These are phyloP conservation scores for Euwallacea similis DNA, from an alignment of 1,140 invertebrate species.

Conservation along the genomic window DNA sequence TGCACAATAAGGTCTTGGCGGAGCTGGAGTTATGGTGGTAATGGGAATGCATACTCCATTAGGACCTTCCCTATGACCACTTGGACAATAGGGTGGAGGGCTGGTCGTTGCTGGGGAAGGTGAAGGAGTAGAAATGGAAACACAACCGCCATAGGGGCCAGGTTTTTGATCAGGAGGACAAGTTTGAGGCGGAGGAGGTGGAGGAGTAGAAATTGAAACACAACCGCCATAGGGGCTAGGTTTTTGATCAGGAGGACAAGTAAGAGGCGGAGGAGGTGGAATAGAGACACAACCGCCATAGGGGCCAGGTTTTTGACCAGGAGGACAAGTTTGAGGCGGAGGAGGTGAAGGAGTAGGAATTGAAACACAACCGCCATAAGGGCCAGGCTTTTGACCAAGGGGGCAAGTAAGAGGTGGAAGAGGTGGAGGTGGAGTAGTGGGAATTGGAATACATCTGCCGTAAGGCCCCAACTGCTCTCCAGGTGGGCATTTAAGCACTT, in stretches of 20 bases:
- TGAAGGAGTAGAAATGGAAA: not conserved
- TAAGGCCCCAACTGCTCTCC: conserved; percentile 14
- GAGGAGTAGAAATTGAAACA: conserved; percentile 5
- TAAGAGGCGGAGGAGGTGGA: conserved; percentile 12
- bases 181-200: conserved; percentile 14
- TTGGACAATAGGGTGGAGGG: conserved; percentile 31
- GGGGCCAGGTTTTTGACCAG: conserved; percentile 18
- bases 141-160: conserved; percentile 35
- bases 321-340: not conserved
- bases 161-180: conserved; percentile 25
- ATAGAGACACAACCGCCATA: conserved; percentile 18
- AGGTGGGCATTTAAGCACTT: conserved; percentile 12
- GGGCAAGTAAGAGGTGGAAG: conserved; percentile 1
- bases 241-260: conserved; percentile 23
- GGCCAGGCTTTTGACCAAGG: conserved; percentile 9
- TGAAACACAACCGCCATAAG: conserved; percentile 19
- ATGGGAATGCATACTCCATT: conserved; percentile 38
- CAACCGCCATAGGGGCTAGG: conserved; percentile 35
- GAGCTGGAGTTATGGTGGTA: conserved; percentile 14
- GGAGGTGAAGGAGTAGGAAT: not conserved
- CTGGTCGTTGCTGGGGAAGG: not conserved
- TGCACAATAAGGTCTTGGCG: conserved; percentile 35
- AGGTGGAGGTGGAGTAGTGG: conserved; percentile 11
- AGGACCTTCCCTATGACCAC: conserved; percentile 30
- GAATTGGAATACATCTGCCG: conserved; percentile 17